Percentiles rank a stretch among this genome's conserved stretches.
These are phyloP conservation scores for Gobio occitaniae DNA, from an alignment of 2,797 vertebrate species.

Conservation along the genomic window DNA sequence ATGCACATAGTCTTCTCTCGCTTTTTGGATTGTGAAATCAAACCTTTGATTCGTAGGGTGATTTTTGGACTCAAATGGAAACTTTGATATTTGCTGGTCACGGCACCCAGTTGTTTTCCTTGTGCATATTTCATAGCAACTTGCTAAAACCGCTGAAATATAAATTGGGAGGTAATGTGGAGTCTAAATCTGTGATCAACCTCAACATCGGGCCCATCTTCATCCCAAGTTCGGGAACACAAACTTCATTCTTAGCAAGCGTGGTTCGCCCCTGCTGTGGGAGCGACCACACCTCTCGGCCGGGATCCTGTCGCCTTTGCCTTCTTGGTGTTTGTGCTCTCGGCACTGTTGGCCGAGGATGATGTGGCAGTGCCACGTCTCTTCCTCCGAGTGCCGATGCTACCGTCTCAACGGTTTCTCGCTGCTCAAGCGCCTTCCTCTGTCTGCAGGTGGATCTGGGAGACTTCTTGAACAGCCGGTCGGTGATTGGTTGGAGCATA, in stretches of 20 bases:
- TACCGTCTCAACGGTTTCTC: constrained; percentile 93
- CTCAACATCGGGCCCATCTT: background rate
- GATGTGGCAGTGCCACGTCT: constrained; percentile 97
- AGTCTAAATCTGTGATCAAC: constrained; percentile 17
- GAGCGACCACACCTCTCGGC: constrained; percentile 65
- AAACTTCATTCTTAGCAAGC: background rate
- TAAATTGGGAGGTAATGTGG: background rate
- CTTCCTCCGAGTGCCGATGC: constrained; percentile 95
- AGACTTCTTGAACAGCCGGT: constrained; percentile 92
- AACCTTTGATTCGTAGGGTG: background rate
- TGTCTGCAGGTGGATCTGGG: constrained; percentile 84
- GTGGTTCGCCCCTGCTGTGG: constrained; percentile 70
- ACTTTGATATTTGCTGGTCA: constrained; percentile 10
- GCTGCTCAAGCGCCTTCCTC: constrained; percentile 92
- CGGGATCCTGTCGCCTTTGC: constrained; percentile 75
- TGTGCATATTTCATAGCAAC: background rate
- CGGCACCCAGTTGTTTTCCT: background rate
- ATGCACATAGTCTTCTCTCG: background rate
- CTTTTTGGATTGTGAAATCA: constrained; percentile 5
- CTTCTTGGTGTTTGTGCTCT: constrained; percentile 76
- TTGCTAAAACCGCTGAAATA: background rate
- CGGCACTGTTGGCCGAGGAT: constrained; percentile 84
- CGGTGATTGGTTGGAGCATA: constrained; percentile 96
- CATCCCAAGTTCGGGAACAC: background rate
- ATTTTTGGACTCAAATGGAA: constrained; percentile 20